Conservation (phyloP, 2,797 vertebrate species). For the Euthynnus affinis region DNA sequence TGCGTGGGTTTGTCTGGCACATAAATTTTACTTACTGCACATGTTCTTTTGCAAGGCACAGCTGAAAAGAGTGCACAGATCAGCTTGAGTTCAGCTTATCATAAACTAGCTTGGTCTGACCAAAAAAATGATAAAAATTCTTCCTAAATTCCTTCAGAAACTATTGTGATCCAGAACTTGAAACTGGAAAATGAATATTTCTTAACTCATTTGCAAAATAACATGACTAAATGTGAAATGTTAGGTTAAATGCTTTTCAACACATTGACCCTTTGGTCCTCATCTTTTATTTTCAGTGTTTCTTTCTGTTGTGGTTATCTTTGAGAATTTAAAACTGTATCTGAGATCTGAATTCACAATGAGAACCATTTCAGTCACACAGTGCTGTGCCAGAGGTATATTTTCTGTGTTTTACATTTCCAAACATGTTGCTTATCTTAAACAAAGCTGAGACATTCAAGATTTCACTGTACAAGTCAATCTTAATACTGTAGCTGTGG, state of each 20-base stretch:
- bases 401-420: constrained; percentile 25
- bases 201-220: not conserved
- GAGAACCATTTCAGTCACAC: not conserved
- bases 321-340: not conserved
- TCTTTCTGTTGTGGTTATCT: not conserved
- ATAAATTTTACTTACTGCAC: constrained; percentile 58
- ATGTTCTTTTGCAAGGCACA: constrained; percentile 40
- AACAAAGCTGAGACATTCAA: constrained; percentile 52
- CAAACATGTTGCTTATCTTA: constrained; percentile 31
- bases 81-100: constrained; percentile 32
- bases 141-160: not conserved
- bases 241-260: not conserved
- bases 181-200: not conserved
- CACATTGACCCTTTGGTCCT: not conserved
- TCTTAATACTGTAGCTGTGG: constrained; percentile 23
- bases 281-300: not conserved
- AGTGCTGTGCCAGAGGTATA: not conserved
- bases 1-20: constrained; percentile 54
- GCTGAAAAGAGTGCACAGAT: constrained; percentile 32
- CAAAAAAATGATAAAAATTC: constrained; percentile 3
- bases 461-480: constrained; percentile 41
- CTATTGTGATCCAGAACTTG: not conserved
- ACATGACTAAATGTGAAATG: not conserved
- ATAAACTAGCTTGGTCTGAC: not conserved
- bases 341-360: constrained; percentile 10